phyloP scores from a whole-genome alignment of 2,113 vertebrate species.

The Ailurus styani region DNA sequence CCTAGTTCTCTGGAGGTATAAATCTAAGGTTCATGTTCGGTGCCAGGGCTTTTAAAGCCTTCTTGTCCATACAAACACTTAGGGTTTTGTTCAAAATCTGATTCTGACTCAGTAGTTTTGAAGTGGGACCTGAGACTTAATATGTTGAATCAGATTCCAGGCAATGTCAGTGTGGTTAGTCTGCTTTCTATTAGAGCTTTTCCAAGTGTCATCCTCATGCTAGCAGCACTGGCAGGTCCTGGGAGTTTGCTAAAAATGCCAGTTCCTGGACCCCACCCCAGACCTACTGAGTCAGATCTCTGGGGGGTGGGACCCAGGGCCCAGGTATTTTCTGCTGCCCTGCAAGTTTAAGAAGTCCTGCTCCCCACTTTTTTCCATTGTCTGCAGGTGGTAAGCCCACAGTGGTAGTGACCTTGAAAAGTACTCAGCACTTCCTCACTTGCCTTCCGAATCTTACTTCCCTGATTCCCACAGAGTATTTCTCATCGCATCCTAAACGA shows the following conservation, averaged over 20 bases:
- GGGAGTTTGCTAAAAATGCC: background rate
- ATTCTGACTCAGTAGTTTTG: background rate
- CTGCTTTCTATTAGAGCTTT: background rate
- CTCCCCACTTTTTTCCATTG: background rate
- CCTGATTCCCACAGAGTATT: background rate
- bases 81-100: background rate
- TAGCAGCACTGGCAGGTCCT: background rate
- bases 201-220: background rate
- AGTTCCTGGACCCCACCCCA: background rate
- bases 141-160: background rate
- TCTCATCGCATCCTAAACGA: background rate
- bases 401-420: background rate
- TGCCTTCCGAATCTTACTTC: background rate
- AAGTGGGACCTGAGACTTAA: background rate
- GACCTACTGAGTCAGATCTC: background rate
- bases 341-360: background rate
- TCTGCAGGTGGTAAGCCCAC: background rate
- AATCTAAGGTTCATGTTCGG: background rate
- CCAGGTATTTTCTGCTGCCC: background rate
- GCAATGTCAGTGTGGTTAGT: too few species aligned
- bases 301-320: background rate
- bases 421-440: background rate
- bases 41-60: background rate
- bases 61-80: background rate
- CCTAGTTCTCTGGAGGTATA: background rate